Conservation (phyloP, 2,797 vertebrate genomes). For the Mormyrus hasselquistii region DNA sequence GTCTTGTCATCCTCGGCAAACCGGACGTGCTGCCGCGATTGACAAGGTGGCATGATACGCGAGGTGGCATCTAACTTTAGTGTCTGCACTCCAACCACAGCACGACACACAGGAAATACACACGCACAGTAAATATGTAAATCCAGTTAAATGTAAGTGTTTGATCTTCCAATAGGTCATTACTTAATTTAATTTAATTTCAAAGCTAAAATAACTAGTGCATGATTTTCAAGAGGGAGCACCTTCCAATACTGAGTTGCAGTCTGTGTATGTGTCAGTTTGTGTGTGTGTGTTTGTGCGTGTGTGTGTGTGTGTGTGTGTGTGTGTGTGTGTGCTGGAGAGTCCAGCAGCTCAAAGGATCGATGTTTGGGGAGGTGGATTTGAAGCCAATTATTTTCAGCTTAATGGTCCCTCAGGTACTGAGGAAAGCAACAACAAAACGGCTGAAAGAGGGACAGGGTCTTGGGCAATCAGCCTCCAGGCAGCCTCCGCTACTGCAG, state of each 20-base stretch:
- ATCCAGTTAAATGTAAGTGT: neutral
- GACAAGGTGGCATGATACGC: neutral
- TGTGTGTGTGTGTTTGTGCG: conserved; percentile 28
- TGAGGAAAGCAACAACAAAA: conserved; percentile 69
- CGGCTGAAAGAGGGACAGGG: conserved; percentile 67
- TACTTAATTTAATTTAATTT: conserved; percentile 44
- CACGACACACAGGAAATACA: neutral
- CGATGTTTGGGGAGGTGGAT: conserved; percentile 64
- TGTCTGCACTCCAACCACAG: neutral
- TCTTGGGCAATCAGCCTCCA: conserved; percentile 60
- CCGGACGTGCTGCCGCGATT: conserved; percentile 26
- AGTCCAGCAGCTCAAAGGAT: conserved; percentile 73
- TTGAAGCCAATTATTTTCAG: conserved; percentile 79
- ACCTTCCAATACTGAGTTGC: conserved; percentile 23
- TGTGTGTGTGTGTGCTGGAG: conserved; percentile 36
- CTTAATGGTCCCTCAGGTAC: conserved; percentile 72
- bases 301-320: conserved; percentile 25
- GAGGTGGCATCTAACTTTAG: neutral
- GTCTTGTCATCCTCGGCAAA: conserved; percentile 43
- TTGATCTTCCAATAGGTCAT: conserved; percentile 12
- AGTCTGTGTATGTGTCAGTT: conserved; percentile 19
- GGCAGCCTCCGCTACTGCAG: conserved; percentile 46
- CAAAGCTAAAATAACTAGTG: conserved; percentile 33
- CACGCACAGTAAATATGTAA: neutral
- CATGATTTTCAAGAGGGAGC: conserved; percentile 33